A percentile compares a stretch with the other conserved stretches of the same genome.
These are phyloP conservation scores for Lasiommata megera DNA, from an alignment of 2,888 invertebrate species.

Conservation along the genomic window DNA sequence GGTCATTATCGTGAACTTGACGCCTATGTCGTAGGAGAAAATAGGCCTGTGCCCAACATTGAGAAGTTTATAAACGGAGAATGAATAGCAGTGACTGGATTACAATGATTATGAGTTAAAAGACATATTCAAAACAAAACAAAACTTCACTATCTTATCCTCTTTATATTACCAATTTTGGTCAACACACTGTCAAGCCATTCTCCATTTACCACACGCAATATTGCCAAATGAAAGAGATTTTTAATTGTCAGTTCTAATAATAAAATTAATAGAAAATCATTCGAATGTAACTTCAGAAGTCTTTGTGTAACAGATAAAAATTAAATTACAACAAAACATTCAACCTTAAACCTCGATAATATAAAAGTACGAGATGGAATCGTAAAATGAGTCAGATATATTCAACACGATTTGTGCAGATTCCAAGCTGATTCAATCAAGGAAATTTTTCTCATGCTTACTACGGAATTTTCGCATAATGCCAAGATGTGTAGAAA, in stretches of 20 bases:
- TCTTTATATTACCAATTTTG: no score
- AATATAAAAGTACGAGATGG: slow-evolving; percentile 10
- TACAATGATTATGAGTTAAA: no score
- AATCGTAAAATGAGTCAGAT: background rate
- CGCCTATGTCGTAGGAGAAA: no score
- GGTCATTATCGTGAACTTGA: no score
- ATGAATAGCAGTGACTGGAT: no score
- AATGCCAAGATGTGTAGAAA: background rate
- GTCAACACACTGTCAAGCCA: no score
- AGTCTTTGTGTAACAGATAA: slow-evolving; percentile 19
- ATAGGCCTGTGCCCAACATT: no score
- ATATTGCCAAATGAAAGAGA: no score
- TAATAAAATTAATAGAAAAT: slow-evolving; percentile 4
- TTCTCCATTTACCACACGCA: no score
- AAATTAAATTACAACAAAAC: slow-evolving; percentile 21
- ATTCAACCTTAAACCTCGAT: slow-evolving; percentile 23
- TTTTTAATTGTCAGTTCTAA: background rate
- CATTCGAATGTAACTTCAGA: slow-evolving; percentile 13
- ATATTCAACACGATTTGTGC: background rate
- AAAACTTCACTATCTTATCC: no score
- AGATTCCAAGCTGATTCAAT: background rate
- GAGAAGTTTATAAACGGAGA: no score
- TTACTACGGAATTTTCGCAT: background rate
- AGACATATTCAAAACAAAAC: no score
- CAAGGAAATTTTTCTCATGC: background rate